These are phyloP conservation scores for Paratrypauchen microcephalus DNA, from an alignment of 2,797 vertebrate species.

Conservation along the genomic window DNA sequence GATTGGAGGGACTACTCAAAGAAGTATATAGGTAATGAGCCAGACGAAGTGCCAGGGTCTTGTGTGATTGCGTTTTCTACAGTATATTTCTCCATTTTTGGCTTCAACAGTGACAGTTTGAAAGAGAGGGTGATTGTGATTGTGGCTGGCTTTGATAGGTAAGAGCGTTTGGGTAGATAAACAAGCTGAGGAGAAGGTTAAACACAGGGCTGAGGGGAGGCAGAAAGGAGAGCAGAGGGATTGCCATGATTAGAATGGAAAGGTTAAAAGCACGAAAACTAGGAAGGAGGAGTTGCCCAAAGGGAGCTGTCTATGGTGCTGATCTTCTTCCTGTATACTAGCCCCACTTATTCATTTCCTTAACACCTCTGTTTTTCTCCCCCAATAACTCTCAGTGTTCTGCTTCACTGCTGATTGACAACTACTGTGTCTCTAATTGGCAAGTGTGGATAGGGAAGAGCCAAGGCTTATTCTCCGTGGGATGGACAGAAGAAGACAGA, in stretches of 20 bases:
- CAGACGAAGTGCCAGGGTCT: constrained; percentile 48
- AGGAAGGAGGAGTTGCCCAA: constrained; percentile 47
- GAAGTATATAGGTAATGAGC: constrained; percentile 58
- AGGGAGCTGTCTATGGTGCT: constrained; percentile 69
- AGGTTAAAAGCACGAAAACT: constrained; percentile 35
- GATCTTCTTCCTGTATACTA: constrained; percentile 21
- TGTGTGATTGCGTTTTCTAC: constrained; percentile 37
- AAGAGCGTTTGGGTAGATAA: constrained; percentile 25
- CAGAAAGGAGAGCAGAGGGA: constrained; percentile 1
- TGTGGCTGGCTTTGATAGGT: constrained; percentile 34
- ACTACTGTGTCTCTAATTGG: constrained; percentile 71
- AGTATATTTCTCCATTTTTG: constrained; percentile 22
- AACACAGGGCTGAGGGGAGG: constrained; percentile 18
- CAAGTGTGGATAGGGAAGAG: constrained; percentile 63
- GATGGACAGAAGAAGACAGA: constrained; percentile 43
- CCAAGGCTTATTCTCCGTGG: constrained; percentile 63
- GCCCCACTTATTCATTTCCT: neutral
- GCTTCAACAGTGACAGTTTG: constrained; percentile 37
- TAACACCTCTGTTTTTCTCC: constrained; percentile 17
- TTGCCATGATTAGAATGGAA: constrained; percentile 25
- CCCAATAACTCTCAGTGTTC: constrained; percentile 43
- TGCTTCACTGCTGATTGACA: constrained; percentile 68
- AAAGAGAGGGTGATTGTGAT: constrained; percentile 33
- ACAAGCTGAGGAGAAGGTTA: constrained; percentile 26
- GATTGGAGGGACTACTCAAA: constrained; percentile 29